Base-by-base conservation (phyloP, 2,113 vertebrate species). In the Tauraco erythrolophus region DNA sequence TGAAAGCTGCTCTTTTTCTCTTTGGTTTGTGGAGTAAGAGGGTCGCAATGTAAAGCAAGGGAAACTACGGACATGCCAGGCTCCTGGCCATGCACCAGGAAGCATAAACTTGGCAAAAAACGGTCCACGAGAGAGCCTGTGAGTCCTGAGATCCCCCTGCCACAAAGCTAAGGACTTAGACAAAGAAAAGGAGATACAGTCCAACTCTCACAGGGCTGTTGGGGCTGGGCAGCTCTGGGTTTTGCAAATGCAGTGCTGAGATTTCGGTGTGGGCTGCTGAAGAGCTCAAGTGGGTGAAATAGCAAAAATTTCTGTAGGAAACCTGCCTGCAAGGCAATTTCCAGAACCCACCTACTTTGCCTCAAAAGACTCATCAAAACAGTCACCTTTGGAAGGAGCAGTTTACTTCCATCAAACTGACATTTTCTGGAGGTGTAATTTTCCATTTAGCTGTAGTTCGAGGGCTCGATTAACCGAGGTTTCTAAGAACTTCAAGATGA, bases 231-330 rank as follows among this genome's bases (percentile, higher is more conserved):
- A 51, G 54, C 22, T 69, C 71, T 48, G 30, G 48, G 30, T 45
- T 96, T 89, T 87, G 72, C 60, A 78, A 95, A 75, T 1, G 1
- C 41, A 46, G 56, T 8, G 10, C 46, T 91, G 68, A 66, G 66
- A 70, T 78, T 62, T 31, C 33, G 30, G 68, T 66, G 93, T 96
- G 76, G 94, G 95, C 58, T 89, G 91, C 68, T 91, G 80, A 89
- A 70, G 43, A 84, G n/a, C 83, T 92, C 51, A 35, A 51, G 86
- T 89, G 84, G 72, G 93, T 89, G 89, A 81, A 81, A 70, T 3
- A 91, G 43, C 46, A 96, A 84, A 51, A 94, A 81, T 88, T 86
- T 95, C 88, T 92, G 43, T 54, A 84, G 23, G 22, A 93, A 95
- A 85, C 33, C 76, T 92, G 75, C 62, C 84, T 72, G 65, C 0